phyloP scores from a whole-genome alignment of 2,888 invertebrate genomes.

The Cetonia aurata region DNA sequence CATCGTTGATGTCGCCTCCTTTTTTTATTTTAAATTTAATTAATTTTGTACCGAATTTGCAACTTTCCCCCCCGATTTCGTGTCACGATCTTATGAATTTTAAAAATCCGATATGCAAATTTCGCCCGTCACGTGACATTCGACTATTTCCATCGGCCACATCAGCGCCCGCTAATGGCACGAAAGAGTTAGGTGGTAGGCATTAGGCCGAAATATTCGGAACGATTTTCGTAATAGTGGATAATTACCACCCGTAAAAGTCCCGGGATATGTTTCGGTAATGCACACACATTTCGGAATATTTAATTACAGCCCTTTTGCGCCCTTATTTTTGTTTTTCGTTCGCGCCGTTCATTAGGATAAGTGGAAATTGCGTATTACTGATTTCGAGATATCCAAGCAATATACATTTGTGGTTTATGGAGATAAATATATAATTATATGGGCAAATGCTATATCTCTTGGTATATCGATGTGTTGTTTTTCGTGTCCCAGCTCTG shows the following conservation, averaged over 20 bases:
- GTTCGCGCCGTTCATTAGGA: constrained; percentile 7
- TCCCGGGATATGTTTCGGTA: constrained; percentile 1
- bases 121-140: constrained; percentile 18
- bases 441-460: no score
- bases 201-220: constrained; percentile 19
- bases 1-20: no score
- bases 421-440: no score
- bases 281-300: constrained; percentile 10
- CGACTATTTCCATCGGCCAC: constrained; percentile 23
- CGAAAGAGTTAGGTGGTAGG: constrained; percentile 26
- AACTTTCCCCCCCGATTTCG: constrained; percentile 28
- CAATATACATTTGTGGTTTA: no score
- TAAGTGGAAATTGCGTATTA: constrained; percentile 3
- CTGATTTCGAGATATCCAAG: no score
- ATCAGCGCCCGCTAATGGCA: constrained; percentile 10
- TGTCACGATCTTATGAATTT: constrained; percentile 32
- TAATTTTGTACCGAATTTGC: constrained; percentile 30
- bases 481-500: no score
- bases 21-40: constrained; percentile 25
- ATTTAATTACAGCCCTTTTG: not conserved
- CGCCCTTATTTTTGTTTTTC: not conserved
- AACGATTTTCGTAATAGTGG: constrained; percentile 25
- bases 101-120: constrained; percentile 39
- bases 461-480: no score
- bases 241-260: constrained; percentile 15